Evolutionary conservation across 2,797 vertebrate species (phyloP).

Genomic region (Psittacula echo): DNA sequence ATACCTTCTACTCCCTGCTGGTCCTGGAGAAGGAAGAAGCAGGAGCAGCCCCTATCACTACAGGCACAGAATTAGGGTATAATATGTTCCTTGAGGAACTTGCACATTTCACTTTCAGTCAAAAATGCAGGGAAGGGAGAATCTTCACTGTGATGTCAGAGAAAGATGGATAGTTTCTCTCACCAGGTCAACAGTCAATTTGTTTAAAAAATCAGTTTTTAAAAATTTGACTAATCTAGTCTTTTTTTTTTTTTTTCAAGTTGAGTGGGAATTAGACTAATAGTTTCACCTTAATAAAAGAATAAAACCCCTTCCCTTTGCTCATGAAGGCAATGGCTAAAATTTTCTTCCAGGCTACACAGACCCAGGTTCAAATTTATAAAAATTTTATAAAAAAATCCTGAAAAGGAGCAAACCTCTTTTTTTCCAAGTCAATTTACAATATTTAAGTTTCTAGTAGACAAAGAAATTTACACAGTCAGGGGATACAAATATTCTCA

Average conservation of each 20-base stretch:
- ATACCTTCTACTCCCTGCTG: not conserved
- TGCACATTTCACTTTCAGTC: not conserved
- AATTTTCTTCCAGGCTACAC: accelerated
- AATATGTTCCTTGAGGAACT: not conserved
- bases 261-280: not conserved
- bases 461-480: not conserved
- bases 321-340: not conserved
- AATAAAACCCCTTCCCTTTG: not conserved
- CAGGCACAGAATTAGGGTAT: not conserved
- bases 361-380: not conserved
- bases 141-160: not conserved
- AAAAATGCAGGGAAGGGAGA: not conserved
- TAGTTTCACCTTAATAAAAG: not conserved
- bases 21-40: not conserved
- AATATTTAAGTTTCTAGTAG: not conserved
- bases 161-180: not conserved
- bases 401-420: not conserved
- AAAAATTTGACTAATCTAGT: not conserved
- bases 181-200: not conserved
- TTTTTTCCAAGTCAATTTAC: not conserved
- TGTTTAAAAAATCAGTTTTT: not conserved
- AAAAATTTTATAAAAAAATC: not conserved
- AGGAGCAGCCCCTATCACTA: not conserved
- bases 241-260: not conserved
- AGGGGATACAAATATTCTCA: not conserved